Percentiles rank a stretch among this genome's conserved stretches.
These are phyloP conservation scores for Mormyrus iriodes DNA, from an alignment of 2,113 vertebrate genomes.

Conservation along the genomic window DNA sequence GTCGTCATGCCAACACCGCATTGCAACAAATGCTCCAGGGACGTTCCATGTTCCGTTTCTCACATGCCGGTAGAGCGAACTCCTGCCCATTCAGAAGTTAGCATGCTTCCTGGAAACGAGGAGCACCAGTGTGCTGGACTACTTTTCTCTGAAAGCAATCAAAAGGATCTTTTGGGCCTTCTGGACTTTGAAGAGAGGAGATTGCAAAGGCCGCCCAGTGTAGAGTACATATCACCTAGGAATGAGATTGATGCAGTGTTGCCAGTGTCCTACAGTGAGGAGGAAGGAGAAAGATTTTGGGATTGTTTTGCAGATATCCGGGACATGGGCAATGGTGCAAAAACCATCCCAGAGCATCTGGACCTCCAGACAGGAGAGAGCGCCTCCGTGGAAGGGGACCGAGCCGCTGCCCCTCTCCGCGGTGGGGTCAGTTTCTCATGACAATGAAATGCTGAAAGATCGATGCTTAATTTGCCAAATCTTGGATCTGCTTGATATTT, in stretches of 20 bases:
- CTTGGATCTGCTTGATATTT: neutral
- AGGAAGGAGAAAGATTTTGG: constrained; percentile 51
- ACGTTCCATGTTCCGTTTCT: rapidly evolving
- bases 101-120: neutral
- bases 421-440: constrained; percentile 43
- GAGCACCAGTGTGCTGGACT: constrained; percentile 58
- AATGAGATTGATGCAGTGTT: constrained; percentile 55
- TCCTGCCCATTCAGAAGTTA: constrained; percentile 35
- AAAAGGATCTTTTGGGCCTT: constrained; percentile 69
- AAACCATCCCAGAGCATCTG: constrained; percentile 48
- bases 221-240: constrained; percentile 16
- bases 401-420: constrained; percentile 24
- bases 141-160: constrained; percentile 68
- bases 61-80: neutral
- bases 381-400: constrained; percentile 40
- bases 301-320: constrained; percentile 30
- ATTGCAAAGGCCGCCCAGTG: constrained; percentile 15
- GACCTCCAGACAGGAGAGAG: constrained; percentile 48
- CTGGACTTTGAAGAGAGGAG: constrained; percentile 55
- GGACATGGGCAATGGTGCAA: constrained; percentile 23
- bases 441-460: neutral
- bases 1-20: constrained; percentile 40
- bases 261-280: constrained; percentile 47
- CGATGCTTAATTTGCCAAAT: neutral
- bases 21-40: neutral